Conservation (phyloP, 30 jellyfish, hydroid and myxozoan species). For the Aurelia aurita region DNA sequence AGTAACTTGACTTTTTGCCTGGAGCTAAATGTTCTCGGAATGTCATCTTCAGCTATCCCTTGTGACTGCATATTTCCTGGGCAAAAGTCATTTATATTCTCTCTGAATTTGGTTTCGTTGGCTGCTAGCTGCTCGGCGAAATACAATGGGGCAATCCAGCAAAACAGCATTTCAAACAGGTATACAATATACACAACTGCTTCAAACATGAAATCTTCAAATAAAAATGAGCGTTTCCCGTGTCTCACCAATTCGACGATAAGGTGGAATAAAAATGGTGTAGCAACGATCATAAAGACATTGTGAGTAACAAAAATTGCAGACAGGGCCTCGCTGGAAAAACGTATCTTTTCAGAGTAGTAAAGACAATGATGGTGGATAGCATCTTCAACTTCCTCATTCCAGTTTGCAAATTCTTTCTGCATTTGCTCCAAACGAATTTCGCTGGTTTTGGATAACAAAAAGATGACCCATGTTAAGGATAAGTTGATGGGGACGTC, state of each 20-base stretch:
- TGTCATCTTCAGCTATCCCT: no score
- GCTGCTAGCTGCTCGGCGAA: neutral
- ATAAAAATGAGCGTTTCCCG: no score
- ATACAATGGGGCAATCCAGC: slow-evolving; percentile 6
- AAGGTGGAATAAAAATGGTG: neutral
- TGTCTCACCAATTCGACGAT: no score
- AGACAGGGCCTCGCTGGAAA: neutral
- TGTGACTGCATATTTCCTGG: neutral
- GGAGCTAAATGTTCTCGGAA: no score
- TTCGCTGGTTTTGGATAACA: neutral
- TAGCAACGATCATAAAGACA: neutral
- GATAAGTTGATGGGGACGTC: neutral
- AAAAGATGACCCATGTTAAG: neutral
- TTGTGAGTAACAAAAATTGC: neutral
- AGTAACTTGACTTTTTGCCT: no score
- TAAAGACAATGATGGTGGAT: neutral
- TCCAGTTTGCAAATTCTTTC: neutral
- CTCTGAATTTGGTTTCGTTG: neutral
- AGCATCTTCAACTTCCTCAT: neutral
- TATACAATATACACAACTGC: no score
- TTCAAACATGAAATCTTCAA: no score
- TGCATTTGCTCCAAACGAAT: neutral
- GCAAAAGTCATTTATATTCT: neutral
- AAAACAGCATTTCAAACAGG: neutral
- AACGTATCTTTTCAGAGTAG: neutral